Base-by-base conservation (phyloP, 2,888 invertebrate species). In the Idaea straminata region DNA sequence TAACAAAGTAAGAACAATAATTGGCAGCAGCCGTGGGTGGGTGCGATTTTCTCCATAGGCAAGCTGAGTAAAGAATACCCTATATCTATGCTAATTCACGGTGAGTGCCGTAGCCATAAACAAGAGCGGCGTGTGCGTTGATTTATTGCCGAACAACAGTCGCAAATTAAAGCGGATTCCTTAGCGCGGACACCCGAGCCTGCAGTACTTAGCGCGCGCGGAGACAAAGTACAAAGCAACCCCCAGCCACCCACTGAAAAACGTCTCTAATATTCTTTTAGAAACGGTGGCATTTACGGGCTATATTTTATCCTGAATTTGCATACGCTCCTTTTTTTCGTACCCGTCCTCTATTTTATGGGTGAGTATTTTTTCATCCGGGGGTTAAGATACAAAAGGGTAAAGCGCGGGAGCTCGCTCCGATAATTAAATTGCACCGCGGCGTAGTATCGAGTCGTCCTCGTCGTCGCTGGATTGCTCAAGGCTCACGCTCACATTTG, bases 221-320 rank as follows among this genome's bases (percentile, higher is more conserved):
- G 90, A 92, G 92, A 92, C 92, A 91, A 90, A 91, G 91, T 91
- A 92, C 89, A 91, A 91, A 91, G 91, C 89, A 86, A 82, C 86
- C 89, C 88, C 93, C 85, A 84, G 77, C 92, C 90, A 89, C 93
- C 93, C 93, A 91, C 93, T 92, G 93, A 92, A 93, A 93, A 93
- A 93, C 92, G 93, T 91, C 92, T 93, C 93, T 93, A 93, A 93
- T 93, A 93, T 93, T 93, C 93, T 93, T 93, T 93, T 93, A 92
- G 93, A 93, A 93, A 93, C 93, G 92, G 92, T 92, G 93, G 93
- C 93, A 93, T 93, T 93, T 93, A 93, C 93, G 93, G 93, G 93
- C 93, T 93, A 93, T 93, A 93, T 93, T 93, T 93, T 93, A 93
- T 93, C 93, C 93, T 86, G 93, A 93, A 93, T 93, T 93, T 93